Evolutionary conservation across 2,888 invertebrate genomes (phyloP), one percentile per base, ranked within the genome.

Genomic region (Acronicta alni): DNA sequence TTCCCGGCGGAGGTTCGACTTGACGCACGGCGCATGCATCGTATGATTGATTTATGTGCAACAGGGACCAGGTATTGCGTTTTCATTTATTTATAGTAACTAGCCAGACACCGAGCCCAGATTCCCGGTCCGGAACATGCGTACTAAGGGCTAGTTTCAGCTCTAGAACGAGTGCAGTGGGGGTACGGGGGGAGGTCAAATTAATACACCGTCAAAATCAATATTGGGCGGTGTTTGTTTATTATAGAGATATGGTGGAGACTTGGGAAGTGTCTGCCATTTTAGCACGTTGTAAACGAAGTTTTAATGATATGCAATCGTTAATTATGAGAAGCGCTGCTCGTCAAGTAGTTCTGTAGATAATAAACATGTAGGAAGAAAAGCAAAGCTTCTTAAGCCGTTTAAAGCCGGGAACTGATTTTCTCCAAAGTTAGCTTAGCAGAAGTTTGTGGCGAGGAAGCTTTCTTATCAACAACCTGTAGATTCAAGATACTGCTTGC

Each of bases 41-140:
- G 52, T 63, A 68, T 67, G 72, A 81, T 81, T 79, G 83, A 81
- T 81, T 78, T 61, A 71, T 71, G 57, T 82, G 76, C 67, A 69
- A 38, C 53, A 47, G 57, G 55, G 42, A 42, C 32, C 44, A 59
- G 75, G 71, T 64, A 61, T 42, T 32, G 51, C 55, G 53, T 44
- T 59, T 45, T 59, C 53, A 67, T 67, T 67, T 72, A 75, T 72
- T 75, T 72, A 70, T 72, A 75, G 58, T 17, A 37, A 23, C 65
- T 15, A 57, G 57, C 18, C n/a, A 43, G 39, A 18, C 32, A 37
- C 18, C 45, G 30, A 32, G 37, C 57, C 57, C 52, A 57, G 57
- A 26, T 16, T 8, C 15, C 43, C 38, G 35, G 49, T 38, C 16
- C 37, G 8, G 56, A 37, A 47, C 65, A 64, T 75, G 72, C 72